A percentile compares a stretch with the other conserved stretches of the same genome.
Conservation (phyloP, 2,113 vertebrate genomes). For the Gadus macrocephalus region DNA sequence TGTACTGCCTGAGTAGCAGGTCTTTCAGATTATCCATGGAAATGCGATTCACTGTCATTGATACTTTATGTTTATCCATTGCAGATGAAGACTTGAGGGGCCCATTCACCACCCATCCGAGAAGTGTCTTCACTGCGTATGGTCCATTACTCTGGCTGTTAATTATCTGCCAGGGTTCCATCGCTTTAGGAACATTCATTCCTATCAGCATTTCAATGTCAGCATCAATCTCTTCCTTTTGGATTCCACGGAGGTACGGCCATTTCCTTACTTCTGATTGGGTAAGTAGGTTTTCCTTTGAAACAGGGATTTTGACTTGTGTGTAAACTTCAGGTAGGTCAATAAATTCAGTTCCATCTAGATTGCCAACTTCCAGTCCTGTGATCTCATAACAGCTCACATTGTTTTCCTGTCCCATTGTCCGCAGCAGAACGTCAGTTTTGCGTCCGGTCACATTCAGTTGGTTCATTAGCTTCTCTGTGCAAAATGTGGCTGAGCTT, state of each 20-base stretch:
- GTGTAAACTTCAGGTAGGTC: not conserved
- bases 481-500: not conserved
- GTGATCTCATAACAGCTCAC: not conserved
- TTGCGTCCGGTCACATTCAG: constrained; percentile 4
- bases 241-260: not conserved
- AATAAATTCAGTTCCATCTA: not conserved
- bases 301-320: not conserved
- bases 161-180: no score
- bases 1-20: no score
- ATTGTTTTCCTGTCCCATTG: not conserved
- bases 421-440: not conserved
- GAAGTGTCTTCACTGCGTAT: not conserved
- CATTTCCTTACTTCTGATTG: not conserved
- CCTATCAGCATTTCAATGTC: not conserved
- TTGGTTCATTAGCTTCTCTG: not conserved
- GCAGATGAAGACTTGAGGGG: not conserved
- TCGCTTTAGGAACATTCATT: not conserved
- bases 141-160: not conserved
- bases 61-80: not conserved
- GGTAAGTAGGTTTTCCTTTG: not conserved
- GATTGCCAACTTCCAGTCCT: not conserved
- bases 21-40: no score
- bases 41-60: no score
- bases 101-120: not conserved
- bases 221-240: not conserved